A percentile compares a stretch with the other conserved stretches of the same genome.
Evolutionary conservation across 2,888 invertebrate genomes (phyloP).

Genomic region (Philonicus albiceps): DNA sequence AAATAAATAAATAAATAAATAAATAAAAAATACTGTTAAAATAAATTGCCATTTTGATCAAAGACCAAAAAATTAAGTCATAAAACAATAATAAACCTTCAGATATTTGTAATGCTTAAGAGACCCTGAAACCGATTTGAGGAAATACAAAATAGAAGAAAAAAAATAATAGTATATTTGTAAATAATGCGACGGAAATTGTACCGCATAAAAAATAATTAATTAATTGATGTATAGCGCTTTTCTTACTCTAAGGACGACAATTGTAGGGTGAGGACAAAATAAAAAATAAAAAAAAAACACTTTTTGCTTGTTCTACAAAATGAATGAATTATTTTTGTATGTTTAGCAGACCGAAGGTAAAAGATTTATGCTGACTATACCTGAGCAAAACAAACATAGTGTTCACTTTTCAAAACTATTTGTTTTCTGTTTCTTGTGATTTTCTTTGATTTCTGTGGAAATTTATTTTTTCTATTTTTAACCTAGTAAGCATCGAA

Average conservation of each 20-base stretch:
- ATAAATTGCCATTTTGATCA: slow-evolving; percentile 3
- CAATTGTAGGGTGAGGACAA: background rate
- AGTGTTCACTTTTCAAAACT: slow-evolving; percentile 18
- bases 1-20: background rate
- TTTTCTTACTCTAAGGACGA: slow-evolving; percentile 2
- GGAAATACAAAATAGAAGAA: background rate
- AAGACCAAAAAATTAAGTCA: slow-evolving; percentile 33
- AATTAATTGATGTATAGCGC: slow-evolving; percentile 33
- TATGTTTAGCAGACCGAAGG: slow-evolving; percentile 1
- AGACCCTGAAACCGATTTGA: background rate
- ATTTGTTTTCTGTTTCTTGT: background rate
- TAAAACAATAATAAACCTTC: slow-evolving; percentile 29
- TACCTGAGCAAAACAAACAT: slow-evolving; percentile 12
- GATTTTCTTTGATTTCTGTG: background rate
- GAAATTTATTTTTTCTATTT: background rate
- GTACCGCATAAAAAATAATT: background rate
- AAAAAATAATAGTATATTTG: background rate
- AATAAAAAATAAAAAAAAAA: no score
- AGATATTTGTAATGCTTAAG: slow-evolving; percentile 11
- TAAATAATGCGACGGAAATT: background rate
- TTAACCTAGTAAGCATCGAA: slow-evolving; percentile 13
- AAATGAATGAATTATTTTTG: slow-evolving; percentile 29
- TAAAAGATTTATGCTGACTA: background rate
- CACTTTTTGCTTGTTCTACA: slow-evolving; percentile 21
- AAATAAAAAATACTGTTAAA: background rate